Evolutionary conservation across 2,113 vertebrate species (phyloP), one percentile per base, ranked within the genome.

Genomic region (Oplegnathus fasciatus): DNA sequence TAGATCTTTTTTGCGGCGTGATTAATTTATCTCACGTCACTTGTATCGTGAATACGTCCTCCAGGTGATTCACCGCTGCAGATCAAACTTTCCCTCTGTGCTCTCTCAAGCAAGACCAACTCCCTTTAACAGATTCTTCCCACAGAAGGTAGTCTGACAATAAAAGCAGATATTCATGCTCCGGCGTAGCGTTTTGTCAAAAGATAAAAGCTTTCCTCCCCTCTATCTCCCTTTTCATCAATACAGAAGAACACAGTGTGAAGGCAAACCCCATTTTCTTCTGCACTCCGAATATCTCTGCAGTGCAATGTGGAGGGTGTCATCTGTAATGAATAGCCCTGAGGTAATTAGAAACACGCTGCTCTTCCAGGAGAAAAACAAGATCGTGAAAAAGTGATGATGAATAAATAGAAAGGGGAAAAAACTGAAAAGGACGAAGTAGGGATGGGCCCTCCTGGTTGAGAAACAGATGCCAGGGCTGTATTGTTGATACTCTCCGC

Each of bases 261-360:
- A 91, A 91, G 89, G 86, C 86, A 91, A 88, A 92, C 83, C 88
- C 85, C 78, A 89, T 94, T 93, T 94, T 92, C 82, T 89, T 58
- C 71, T 74, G 71, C 86, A 50, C 87, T 78, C 70, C 28, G 30
- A 78, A 81, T 89, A 86, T 90, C 87, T 89, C 80, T 2, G 62
- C 83, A 44, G 84, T 75, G 87, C 89, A 91, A 89, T 91, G 89
- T 88, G 83, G 78, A 91, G 40, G 82, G 88, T 93, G 88, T 92
- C 86, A 86, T 89, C 85, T 91, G 90, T 93, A 95, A 96, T 93
- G 90, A 95, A 95, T 92, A 87, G 94, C 93, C 92, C 90, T 89
- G 93, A 92, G 86, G 87, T 94, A 95, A 96, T 96, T 94, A 94
- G 87, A 94, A 93, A 94, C 89, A 89, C 54, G 82, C 89, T 77